Evolutionary conservation across 1,140 invertebrate genomes (phyloP).

Genomic region (Drosophila equinoxialis): DNA sequence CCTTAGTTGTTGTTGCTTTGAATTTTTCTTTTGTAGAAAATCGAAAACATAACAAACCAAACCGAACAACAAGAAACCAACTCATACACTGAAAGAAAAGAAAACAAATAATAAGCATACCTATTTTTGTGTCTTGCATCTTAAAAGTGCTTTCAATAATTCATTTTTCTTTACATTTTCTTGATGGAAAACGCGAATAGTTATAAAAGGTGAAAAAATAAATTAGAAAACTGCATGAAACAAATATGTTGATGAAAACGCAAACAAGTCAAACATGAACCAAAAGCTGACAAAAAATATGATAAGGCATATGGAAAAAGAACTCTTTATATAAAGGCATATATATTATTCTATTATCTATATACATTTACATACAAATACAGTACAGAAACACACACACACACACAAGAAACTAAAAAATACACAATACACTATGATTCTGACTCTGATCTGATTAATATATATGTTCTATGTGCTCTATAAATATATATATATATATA

Average conservation of each 20-base stretch:
- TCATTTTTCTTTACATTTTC: not conserved
- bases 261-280: slow-evolving; percentile 22
- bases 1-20: slow-evolving; percentile 37
- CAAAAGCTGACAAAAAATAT: slow-evolving; percentile 4
- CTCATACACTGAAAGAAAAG: slow-evolving; percentile 35
- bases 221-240: slow-evolving; percentile 1
- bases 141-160: slow-evolving; percentile 1
- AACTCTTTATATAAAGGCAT: slow-evolving; percentile 36
- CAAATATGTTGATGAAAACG: not conserved
- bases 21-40: slow-evolving; percentile 3
- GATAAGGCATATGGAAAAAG: slow-evolving; percentile 27
- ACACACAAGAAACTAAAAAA: slow-evolving; percentile 40
- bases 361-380: slow-evolving; percentile 22
- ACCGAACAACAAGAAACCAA: not conserved
- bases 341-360: slow-evolving; percentile 48
- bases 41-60: not conserved
- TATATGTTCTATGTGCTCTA: slow-evolving; percentile 72
- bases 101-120: slow-evolving; percentile 20
- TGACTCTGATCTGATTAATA: slow-evolving; percentile 62
- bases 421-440: slow-evolving; percentile 22
- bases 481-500: slow-evolving; percentile 8
- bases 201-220: not conserved
- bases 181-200: not conserved
- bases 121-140: slow-evolving; percentile 20
- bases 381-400: slow-evolving; percentile 12